Percentiles rank a stretch among this genome's conserved stretches.
These are phyloP conservation scores for Manacus vitellinus DNA, from an alignment of 2,113 vertebrate species.

Conservation along the genomic window DNA sequence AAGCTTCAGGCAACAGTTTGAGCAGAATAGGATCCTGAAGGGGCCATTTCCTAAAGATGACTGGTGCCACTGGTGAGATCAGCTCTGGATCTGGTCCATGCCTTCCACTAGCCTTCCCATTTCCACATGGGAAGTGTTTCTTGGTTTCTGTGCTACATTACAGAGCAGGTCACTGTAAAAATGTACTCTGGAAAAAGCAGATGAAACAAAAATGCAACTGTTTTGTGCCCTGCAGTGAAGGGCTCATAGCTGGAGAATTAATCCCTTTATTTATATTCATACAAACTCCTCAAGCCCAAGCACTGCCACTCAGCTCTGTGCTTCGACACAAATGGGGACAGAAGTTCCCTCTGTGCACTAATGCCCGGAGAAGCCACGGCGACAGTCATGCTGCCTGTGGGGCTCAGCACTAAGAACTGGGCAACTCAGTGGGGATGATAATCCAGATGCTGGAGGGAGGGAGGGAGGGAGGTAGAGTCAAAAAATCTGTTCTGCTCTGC, in stretches of 20 bases:
- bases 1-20: not conserved
- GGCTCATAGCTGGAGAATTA: not conserved
- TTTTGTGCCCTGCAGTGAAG: not conserved
- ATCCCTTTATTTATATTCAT: not conserved
- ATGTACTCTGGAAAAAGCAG: not conserved
- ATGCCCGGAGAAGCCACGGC: not conserved
- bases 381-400: not conserved
- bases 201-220: not conserved
- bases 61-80: not conserved
- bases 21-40: not conserved
- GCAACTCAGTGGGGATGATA: not conserved
- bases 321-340: not conserved
- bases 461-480: not conserved
- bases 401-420: not conserved
- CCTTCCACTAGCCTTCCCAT: not conserved
- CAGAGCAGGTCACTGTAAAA: not conserved
- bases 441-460: not conserved
- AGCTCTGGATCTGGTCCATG: not conserved
- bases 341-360: not conserved
- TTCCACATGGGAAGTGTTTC: not conserved
- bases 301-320: not conserved
- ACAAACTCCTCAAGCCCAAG: not conserved
- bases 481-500: slow-evolving; percentile 9
- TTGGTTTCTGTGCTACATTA: not conserved
- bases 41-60: not conserved